A percentile compares a stretch with the other conserved stretches of the same genome.
Evolutionary conservation across 1,140 invertebrate species (phyloP).

Genomic region (Fopius arisanus): DNA sequence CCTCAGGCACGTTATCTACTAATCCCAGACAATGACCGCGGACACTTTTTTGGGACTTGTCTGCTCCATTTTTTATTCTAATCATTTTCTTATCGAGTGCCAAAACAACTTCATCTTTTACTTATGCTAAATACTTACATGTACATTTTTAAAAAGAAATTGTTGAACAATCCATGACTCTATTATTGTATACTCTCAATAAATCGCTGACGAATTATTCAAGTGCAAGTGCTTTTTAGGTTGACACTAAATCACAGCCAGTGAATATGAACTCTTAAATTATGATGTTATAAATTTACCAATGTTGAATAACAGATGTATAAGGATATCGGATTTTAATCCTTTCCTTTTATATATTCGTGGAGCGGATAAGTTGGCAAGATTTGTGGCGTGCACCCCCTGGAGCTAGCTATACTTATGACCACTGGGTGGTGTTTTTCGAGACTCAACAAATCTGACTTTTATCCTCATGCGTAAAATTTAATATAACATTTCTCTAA

Average conservation of each 20-base stretch:
- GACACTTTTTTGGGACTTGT: background rate
- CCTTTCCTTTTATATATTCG: background rate
- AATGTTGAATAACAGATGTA: background rate
- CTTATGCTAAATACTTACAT: too few species aligned
- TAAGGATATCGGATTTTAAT: background rate
- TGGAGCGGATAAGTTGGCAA: background rate
- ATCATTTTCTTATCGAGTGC: background rate
- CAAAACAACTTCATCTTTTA: too few species aligned
- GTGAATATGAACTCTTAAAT: conserved; percentile 10
- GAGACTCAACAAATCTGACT: background rate
- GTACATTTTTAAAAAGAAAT: too few species aligned
- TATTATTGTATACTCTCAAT: background rate
- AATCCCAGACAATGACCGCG: conserved; percentile 33
- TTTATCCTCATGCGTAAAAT: background rate
- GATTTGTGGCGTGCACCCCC: conserved; percentile 40
- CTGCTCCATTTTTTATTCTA: background rate
- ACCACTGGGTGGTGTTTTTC: conserved; percentile 11
- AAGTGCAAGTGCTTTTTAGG: background rate
- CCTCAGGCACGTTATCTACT: conserved; percentile 48
- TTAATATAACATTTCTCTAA: background rate
- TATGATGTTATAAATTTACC: conserved; percentile 10
- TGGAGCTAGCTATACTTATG: conserved; percentile 47
- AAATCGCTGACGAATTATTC: conserved; percentile 4
- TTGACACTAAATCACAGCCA: background rate
- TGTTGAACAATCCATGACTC: background rate